Evolutionary conservation across 2,888 invertebrate species (phyloP).

Genomic region (Bibio marci): DNA sequence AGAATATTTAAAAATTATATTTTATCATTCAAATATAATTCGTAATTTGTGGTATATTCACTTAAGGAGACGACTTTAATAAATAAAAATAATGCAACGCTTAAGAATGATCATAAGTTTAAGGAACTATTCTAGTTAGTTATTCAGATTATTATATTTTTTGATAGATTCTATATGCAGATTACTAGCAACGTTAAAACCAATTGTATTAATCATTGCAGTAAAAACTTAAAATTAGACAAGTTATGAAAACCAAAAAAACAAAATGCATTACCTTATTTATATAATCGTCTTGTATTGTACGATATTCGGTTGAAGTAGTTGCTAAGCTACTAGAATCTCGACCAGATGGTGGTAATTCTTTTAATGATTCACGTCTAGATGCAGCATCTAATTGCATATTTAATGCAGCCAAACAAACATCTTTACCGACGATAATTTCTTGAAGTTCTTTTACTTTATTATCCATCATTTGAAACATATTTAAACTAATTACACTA

Average conservation of each 20-base stretch:
- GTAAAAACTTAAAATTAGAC: too few species aligned
- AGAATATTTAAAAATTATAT: not conserved
- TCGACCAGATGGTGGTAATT: conserved; percentile 20
- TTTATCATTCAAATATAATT: not conserved
- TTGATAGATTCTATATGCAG: too few species aligned
- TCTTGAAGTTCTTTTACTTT: conserved; percentile 22
- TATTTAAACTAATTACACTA: conserved; percentile 20
- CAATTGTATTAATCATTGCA: too few species aligned
- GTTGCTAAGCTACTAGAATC: conserved; percentile 26
- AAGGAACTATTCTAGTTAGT: too few species aligned
- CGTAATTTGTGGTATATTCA: not conserved
- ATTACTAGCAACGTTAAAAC: too few species aligned
- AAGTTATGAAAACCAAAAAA: too few species aligned
- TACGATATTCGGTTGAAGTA: conserved; percentile 49
- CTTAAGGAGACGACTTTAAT: too few species aligned
- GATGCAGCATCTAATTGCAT: conserved; percentile 20
- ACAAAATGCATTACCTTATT: conserved; percentile 44
- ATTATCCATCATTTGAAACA: conserved; percentile 22
- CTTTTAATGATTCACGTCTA: conserved; percentile 14
- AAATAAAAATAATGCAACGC: too few species aligned
- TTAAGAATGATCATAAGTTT: too few species aligned
- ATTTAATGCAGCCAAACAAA: conserved; percentile 21
- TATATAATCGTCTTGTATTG: conserved; percentile 50
- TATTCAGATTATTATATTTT: too few species aligned
- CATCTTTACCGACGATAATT: conserved; percentile 22